These are phyloP conservation scores for Prionace glauca DNA, from an alignment of 2,797 vertebrate genomes.

Conservation along the genomic window DNA sequence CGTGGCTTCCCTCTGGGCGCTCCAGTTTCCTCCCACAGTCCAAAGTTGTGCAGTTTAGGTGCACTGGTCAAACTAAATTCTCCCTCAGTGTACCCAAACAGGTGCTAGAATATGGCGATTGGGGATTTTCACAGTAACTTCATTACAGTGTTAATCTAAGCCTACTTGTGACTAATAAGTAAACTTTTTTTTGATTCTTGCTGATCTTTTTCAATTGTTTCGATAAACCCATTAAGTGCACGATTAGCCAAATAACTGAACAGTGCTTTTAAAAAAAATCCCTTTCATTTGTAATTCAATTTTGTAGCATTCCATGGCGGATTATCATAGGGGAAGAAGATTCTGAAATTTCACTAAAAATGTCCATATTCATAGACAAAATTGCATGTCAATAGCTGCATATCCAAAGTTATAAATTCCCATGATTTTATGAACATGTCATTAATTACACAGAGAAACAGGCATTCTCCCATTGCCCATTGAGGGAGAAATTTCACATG, in stretches of 20 bases:
- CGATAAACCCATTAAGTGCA: not conserved
- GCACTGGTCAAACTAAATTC: too few relatives aligned
- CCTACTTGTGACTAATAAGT: too few relatives aligned
- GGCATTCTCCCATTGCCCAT: not conserved
- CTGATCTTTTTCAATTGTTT: not conserved
- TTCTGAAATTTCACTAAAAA: not conserved
- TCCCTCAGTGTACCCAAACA: too few relatives aligned
- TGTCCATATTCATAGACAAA: not conserved
- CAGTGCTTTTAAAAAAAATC: not conserved
- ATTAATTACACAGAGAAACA: not conserved
- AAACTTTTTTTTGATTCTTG: not conserved
- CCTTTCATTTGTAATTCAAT: not conserved
- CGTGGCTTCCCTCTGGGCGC: too few relatives aligned
- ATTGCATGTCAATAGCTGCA: not conserved
- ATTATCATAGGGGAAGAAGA: not conserved
- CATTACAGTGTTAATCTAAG: too few relatives aligned
- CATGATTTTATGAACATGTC: not conserved
- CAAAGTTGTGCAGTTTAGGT: too few relatives aligned
- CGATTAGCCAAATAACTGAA: not conserved
- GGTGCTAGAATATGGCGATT: too few relatives aligned
- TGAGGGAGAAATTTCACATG: not conserved
- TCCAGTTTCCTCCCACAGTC: too few relatives aligned
- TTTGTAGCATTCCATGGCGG: not conserved
- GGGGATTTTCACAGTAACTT: too few relatives aligned
- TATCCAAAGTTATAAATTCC: not conserved